Base-by-base conservation (phyloP, 1,140 invertebrate species). In the Cataglyphis hispanica region DNA sequence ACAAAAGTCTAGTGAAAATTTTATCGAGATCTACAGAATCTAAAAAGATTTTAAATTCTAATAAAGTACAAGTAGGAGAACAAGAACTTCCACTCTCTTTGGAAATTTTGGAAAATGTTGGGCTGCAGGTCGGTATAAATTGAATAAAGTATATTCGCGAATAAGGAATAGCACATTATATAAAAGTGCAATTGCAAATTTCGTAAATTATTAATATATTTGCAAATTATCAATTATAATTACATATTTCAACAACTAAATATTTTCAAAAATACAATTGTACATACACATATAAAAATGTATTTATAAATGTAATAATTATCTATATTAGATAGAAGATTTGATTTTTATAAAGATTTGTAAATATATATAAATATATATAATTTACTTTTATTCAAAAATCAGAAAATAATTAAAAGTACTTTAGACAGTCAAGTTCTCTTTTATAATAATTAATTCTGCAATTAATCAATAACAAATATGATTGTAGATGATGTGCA, bases 1-100 rank as follows among this genome's bases (percentile, higher is more conserved):
- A 90, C 50, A 86, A 89, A 63, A 90, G 72, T 70, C 8, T 91
- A 40, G 34, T 84, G 6, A 74, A 90, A 19, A 75, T 90, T 77
- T 5, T 91, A 11, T 85, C 90, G 13, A 67, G 84, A 1, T 85
- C 90, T 61, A 25, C 89, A 27, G 86, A 90, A 34, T 58, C 77
- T n/a, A 77, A 25, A 7, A 43, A 43, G 10, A 84, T 34, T 56
- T 31, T 74, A 10, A 60, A 58, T 10, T 37, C 70, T 2, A 58
- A 80, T 25, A 46, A 84, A 31, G 46, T 63, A n/a, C 61, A 88
- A 31, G 58, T 70, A n/a, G 61, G 61, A 87, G 0, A 86, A 86
- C 25, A 84, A 90, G 61, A 11, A 81, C 27, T 85, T 46, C 53
- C 90, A 8, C 67, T 84, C 31, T 31, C 58, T 31, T 70, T 88